Evolutionary conservation across 2,797 vertebrate genomes (phyloP).

Genomic region (Sternarchorhynchus goeldii): DNA sequence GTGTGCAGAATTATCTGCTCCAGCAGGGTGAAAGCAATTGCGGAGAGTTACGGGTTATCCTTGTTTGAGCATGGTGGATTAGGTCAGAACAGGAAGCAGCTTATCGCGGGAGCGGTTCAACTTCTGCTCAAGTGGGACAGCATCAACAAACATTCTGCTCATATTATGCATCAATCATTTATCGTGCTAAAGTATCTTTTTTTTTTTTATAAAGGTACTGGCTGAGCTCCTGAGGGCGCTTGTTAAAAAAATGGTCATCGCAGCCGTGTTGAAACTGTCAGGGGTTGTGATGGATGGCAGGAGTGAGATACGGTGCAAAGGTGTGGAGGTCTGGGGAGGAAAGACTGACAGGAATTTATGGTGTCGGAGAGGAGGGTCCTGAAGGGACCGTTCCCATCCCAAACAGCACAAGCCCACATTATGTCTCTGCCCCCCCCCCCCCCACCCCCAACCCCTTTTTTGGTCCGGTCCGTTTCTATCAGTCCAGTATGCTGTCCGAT

Average conservation of each 20-base stretch:
- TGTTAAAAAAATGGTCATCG: constrained; percentile 33
- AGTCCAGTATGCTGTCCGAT: too few relatives aligned
- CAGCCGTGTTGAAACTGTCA: constrained; percentile 32
- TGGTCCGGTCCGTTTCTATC: too few relatives aligned
- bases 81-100: background rate
- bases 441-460: constrained; percentile 44
- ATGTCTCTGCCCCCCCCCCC: too few relatives aligned
- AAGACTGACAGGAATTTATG: constrained; percentile 63
- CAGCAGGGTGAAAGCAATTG: constrained; percentile 49
- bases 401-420: constrained; percentile 24
- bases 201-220: background rate
- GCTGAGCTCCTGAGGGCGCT: constrained; percentile 5
- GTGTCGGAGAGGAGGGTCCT: constrained; percentile 61
- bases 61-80: constrained; percentile 33
- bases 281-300: constrained; percentile 10
- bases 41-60: constrained; percentile 50
- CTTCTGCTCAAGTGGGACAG: background rate
- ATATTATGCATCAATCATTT: constrained; percentile 1
- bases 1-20: constrained; percentile 35
- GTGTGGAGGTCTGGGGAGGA: constrained; percentile 51
- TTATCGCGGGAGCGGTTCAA: constrained; percentile 5
- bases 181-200: background rate
- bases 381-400: constrained; percentile 57
- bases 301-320: constrained; percentile 26
- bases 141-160: background rate